phyloP scores from a whole-genome alignment of 2,888 invertebrate genomes.

The Cataglyphis altisquamis region DNA sequence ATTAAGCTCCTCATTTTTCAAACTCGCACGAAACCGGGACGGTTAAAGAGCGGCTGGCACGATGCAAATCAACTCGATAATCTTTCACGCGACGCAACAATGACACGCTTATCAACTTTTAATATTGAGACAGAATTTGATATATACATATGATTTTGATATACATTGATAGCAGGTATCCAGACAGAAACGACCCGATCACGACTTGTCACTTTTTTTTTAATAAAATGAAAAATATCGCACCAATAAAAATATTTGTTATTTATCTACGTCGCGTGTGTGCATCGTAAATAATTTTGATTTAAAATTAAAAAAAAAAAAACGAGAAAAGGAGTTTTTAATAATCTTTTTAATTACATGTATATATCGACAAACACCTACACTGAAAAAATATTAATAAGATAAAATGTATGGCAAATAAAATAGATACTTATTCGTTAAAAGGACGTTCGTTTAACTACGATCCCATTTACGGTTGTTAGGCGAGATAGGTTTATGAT shows the following conservation, averaged over 20 bases:
- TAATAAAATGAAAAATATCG: neutral
- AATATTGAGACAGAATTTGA: neutral
- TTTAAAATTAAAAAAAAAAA: neutral
- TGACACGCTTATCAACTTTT: constrained; percentile 38
- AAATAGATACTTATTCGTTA: constrained; percentile 4
- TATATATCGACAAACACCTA: neutral
- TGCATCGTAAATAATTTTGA: neutral
- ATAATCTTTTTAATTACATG: neutral
- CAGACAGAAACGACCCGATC: neutral
- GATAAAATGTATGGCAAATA: neutral
- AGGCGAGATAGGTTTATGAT: constrained; percentile 34
- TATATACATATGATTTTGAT: neutral
- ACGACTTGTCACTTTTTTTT: neutral
- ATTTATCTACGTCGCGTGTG: neutral
- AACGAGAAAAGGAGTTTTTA: neutral
- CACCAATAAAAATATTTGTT: neutral
- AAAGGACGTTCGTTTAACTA: constrained; percentile 13
- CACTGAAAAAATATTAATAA: neutral
- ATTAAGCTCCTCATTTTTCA: constrained; percentile 72
- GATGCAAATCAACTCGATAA: constrained; percentile 49
- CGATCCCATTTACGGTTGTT: neutral
- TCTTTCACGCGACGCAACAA: constrained; percentile 45
- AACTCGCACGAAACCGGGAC: constrained; percentile 56
- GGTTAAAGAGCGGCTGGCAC: constrained; percentile 31
- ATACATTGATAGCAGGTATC: neutral